Evolutionary conservation across 2,113 vertebrate species (phyloP).

Genomic region (Muntiacus reevesi): DNA sequence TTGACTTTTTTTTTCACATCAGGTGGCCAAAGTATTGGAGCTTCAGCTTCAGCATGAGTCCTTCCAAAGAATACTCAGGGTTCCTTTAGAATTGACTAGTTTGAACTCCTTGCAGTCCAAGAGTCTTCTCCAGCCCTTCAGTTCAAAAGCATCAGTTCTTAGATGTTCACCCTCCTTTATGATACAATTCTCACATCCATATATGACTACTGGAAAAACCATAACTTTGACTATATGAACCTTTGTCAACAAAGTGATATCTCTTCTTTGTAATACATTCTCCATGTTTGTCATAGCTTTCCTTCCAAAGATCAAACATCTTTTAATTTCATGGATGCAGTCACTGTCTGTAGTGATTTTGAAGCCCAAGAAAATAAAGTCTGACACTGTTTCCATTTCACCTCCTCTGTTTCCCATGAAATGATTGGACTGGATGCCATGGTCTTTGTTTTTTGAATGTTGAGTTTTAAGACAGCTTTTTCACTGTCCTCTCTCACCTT

Average conservation of each 20-base stretch:
- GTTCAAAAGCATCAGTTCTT: neutral
- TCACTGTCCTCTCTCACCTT: neutral
- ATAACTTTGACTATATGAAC: neutral
- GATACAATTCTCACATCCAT: neutral
- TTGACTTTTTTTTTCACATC: neutral
- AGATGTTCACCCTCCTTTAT: neutral
- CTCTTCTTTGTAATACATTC: neutral
- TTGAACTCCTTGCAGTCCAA: neutral
- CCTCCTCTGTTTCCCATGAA: neutral
- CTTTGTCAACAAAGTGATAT: neutral
- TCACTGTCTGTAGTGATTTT: neutral
- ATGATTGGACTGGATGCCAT: neutral
- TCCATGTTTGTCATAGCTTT: neutral
- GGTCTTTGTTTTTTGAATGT: neutral
- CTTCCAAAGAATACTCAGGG: neutral
- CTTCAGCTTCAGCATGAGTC: neutral
- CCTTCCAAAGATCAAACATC: neutral
- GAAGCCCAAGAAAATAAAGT: neutral
- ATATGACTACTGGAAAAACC: neutral
- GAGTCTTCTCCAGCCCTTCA: accelerated
- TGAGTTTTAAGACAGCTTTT: neutral
- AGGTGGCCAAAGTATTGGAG: neutral
- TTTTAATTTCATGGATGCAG: neutral
- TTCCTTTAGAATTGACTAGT: neutral
- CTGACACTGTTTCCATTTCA: neutral